phyloP scores from a whole-genome alignment of 2,113 vertebrate genomes.

The Genyomyrus donnyi region DNA sequence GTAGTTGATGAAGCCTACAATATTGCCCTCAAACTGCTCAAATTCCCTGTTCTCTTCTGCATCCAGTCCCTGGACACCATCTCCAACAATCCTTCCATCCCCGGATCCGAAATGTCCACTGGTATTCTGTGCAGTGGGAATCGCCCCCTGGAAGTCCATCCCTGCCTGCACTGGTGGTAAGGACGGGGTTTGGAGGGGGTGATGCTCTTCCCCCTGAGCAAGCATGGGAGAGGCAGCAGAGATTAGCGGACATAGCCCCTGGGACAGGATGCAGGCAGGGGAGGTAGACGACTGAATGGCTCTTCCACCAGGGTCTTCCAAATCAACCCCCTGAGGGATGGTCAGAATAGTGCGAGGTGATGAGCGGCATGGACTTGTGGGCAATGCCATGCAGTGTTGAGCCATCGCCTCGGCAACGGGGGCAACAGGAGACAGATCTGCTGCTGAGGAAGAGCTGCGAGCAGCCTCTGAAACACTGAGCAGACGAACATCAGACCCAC shows the following conservation, averaged over 20 bases:
- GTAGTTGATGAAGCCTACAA: slow-evolving; percentile 55
- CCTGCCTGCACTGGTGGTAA: not conserved
- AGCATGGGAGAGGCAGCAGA: not conserved
- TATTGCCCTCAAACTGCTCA: slow-evolving; percentile 50
- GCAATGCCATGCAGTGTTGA: not conserved
- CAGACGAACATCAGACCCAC: not conserved
- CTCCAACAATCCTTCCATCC: not conserved
- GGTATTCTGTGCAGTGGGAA: not conserved
- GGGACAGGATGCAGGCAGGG: not conserved
- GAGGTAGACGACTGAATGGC: not conserved
- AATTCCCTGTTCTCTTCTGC: slow-evolving; percentile 16
- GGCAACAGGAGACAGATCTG: not conserved
- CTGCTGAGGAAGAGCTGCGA: not conserved
- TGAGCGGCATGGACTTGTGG: not conserved
- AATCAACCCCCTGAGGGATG: not conserved
- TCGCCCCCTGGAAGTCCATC: not conserved
- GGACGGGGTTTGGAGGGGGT: not conserved
- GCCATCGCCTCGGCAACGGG: not conserved
- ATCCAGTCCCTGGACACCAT: not conserved
- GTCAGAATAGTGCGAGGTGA: not conserved
- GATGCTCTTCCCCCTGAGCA: not conserved
- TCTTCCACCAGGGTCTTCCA: not conserved
- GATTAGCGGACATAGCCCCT: not conserved
- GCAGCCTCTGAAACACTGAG: not conserved
- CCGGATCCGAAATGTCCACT: not conserved